These are phyloP conservation scores for Psophia crepitans DNA, from an alignment of 2,113 vertebrate genomes.

Conservation along the genomic window DNA sequence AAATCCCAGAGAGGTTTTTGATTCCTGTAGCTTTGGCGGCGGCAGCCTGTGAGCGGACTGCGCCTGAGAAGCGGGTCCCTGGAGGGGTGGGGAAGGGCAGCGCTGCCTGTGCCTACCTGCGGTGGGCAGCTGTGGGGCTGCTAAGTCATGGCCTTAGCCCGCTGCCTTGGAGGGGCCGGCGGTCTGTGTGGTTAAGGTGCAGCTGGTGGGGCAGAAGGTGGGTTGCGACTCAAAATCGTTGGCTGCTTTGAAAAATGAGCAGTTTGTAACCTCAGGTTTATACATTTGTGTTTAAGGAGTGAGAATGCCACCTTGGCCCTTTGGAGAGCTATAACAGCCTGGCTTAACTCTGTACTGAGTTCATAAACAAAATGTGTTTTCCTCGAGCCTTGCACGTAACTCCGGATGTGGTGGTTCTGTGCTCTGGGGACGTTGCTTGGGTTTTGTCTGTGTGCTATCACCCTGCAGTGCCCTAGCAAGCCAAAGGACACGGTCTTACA, in stretches of 20 bases:
- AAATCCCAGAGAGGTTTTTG: background rate
- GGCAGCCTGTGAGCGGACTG: background rate
- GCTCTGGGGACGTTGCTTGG: background rate
- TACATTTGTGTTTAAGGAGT: fast-evolving
- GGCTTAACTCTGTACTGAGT: background rate
- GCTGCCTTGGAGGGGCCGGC: background rate
- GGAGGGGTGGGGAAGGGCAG: background rate
- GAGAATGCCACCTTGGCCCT: background rate
- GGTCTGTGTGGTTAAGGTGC: background rate
- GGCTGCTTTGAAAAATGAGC: background rate
- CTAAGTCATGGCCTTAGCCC: background rate
- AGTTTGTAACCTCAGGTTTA: background rate
- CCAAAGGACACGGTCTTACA: too few relatives aligned
- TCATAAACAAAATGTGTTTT: background rate
- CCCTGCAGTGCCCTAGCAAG: too few relatives aligned
- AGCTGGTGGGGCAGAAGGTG: too few relatives aligned
- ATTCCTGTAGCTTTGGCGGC: background rate
- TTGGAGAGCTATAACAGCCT: background rate
- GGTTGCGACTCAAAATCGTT: fast-evolving
- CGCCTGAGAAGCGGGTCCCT: background rate
- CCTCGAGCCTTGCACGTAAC: fast-evolving
- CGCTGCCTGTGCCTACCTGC: fast-evolving
- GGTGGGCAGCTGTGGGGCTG: background rate
- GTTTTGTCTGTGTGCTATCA: fast-evolving
- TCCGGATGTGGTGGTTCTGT: background rate